Evolutionary conservation across 92 coral and sea anemone species (phyloP), one percentile per base, ranked within the genome.

Genomic region (Montipora capitata): DNA sequence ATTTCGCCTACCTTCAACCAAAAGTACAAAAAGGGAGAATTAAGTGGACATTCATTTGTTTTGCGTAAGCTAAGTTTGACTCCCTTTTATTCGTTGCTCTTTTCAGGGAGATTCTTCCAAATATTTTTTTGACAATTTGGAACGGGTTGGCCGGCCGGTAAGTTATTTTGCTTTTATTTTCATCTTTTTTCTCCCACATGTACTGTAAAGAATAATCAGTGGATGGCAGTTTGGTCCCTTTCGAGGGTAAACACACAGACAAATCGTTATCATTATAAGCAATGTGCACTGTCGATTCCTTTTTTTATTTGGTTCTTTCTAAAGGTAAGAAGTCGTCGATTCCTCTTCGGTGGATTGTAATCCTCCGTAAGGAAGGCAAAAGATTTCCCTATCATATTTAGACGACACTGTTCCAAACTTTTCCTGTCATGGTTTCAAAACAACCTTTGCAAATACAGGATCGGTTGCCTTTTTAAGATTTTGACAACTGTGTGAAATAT

Each of bases 91-190:
- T 57, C 79, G 71, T 68, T 77, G 17, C 72, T 87, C 72, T 52
- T 92, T 81, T 64, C 87, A 98, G 99, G 99, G 99, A 68, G 99
- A 98, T 91, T 98, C 99, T 9, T 94, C 99, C 40, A 92, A 92
- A 74, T 98, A 98, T 93, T 98, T 98, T 83, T 93, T 98, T 18
- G 99, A 98, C 87, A 94, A 98, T 76, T 92, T 98, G 82, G 98
- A 96, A 12, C 93, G 99, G 62, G 90, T 98, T 84, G 96, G 99
- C 14, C 91, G 94, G 74, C 94, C 98, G 98, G 99, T 98, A 88
- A 94, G 99, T 94, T 62, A 10, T 12, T 54, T 35, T 65, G 49
- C 40, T 5, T n/a, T 5, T 10, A 2, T 16, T 48, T 9, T 5
- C 4, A 39, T 64, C 40, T 63, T 44, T 67, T 45, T 42, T 64